Conservation (phyloP, 2,797 vertebrate species). For the Ciconia nigra region DNA sequence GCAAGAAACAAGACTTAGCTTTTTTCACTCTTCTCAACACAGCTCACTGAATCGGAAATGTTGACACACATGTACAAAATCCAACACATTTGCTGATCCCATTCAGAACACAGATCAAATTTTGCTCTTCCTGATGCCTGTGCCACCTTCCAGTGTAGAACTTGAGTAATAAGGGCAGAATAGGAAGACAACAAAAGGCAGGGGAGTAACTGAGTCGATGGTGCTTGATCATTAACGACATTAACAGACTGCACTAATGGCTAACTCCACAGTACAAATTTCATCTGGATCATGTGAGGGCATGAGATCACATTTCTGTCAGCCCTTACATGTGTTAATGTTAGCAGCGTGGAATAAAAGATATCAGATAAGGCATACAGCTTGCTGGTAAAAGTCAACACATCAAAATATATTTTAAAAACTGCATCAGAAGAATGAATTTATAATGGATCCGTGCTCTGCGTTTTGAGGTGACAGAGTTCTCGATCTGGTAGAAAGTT, state of each 20-base stretch:
- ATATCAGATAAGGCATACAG: not conserved
- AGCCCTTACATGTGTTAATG: not conserved
- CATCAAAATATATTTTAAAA: slow-evolving; percentile 25
- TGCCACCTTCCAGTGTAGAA: not conserved
- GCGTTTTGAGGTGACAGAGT: slow-evolving; percentile 55
- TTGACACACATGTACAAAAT: not conserved
- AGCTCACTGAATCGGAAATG: not conserved
- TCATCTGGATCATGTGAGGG: not conserved
- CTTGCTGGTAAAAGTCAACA: slow-evolving; percentile 27
- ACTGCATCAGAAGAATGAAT: slow-evolving; percentile 14
- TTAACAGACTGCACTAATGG: not conserved
- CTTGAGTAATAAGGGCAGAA: not conserved
- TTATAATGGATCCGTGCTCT: slow-evolving; percentile 20
- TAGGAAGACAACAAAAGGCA: not conserved
- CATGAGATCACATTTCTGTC: not conserved
- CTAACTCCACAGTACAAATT: not conserved
- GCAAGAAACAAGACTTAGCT: not conserved
- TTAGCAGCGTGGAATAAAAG: not conserved
- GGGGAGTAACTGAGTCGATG: not conserved
- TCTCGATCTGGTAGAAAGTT: slow-evolving; percentile 58
- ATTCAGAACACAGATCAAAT: not conserved
- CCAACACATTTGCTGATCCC: not conserved
- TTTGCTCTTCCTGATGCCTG: not conserved
- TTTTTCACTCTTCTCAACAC: not conserved
- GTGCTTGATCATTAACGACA: not conserved